phyloP scores from a whole-genome alignment of 2,797 vertebrate species.

The Mastacembelus armatus region DNA sequence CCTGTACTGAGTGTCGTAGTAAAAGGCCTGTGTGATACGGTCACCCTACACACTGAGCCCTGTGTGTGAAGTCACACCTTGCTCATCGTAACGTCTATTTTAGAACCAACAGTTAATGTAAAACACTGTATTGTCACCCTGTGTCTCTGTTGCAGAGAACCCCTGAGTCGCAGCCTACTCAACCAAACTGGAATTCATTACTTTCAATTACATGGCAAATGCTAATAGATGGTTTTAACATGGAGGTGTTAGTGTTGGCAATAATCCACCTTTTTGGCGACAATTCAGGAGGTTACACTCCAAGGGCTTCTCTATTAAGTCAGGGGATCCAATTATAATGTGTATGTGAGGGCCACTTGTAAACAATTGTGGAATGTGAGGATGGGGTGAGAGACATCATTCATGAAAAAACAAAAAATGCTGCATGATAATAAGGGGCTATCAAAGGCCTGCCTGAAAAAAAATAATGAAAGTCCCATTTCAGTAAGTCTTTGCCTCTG shows the following conservation, averaged over 20 bases:
- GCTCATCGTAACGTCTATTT: constrained; percentile 56
- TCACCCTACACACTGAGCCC: constrained; percentile 47
- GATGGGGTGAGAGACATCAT: constrained; percentile 64
- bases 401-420: constrained; percentile 51
- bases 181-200: constrained; percentile 64
- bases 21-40: constrained; percentile 36
- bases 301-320: constrained; percentile 43
- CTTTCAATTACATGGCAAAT: constrained; percentile 71
- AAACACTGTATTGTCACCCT: constrained; percentile 44
- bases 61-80: constrained; percentile 71
- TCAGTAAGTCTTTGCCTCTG: constrained; percentile 46
- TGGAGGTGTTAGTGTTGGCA: constrained; percentile 57
- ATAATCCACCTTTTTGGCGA: constrained; percentile 48
- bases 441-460: constrained; percentile 46
- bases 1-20: constrained; percentile 40
- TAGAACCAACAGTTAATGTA: constrained; percentile 42
- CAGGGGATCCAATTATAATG: constrained; percentile 72
- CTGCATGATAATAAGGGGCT: constrained; percentile 48
- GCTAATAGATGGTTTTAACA: constrained; percentile 64
- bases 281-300: constrained; percentile 38
- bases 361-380: constrained; percentile 75
- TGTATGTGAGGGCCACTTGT: constrained; percentile 66
- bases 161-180: constrained; percentile 36
- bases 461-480: constrained; percentile 49
- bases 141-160: constrained; percentile 23